Evolutionary conservation across 2,888 invertebrate species (phyloP).

Genomic region (Onchidella celtica): DNA sequence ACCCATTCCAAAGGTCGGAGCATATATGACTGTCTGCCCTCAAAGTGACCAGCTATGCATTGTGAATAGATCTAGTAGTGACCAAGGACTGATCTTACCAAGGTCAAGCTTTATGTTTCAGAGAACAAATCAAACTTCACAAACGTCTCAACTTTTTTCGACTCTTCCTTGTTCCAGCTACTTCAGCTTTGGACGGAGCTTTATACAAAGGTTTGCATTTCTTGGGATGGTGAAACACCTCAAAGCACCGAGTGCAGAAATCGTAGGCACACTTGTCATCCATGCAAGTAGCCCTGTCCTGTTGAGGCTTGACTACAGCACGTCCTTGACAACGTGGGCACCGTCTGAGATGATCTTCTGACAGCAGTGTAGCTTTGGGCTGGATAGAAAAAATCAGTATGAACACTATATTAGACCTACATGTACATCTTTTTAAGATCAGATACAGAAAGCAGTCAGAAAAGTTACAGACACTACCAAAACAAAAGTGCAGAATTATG

Average conservation of each 20-base stretch:
- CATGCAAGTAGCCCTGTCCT: slow-evolving; percentile 65
- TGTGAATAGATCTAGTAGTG: no score
- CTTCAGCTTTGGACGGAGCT: slow-evolving; percentile 58
- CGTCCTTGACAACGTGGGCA: slow-evolving; percentile 68
- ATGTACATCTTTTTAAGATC: no score
- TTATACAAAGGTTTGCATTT: slow-evolving; percentile 59
- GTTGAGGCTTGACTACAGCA: slow-evolving; percentile 61
- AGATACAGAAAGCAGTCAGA: no score
- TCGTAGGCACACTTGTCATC: slow-evolving; percentile 64
- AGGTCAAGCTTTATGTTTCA: no score
- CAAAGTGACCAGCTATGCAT: no score
- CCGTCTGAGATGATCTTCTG: slow-evolving; percentile 64
- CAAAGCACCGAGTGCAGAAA: slow-evolving; percentile 66
- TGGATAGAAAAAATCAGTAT: neutral
- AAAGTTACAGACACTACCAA: no score
- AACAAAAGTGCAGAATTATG: no score
- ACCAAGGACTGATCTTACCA: no score
- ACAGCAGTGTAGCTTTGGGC: slow-evolving; percentile 55
- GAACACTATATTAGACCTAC: neutral
- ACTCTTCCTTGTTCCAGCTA: slow-evolving; percentile 65
- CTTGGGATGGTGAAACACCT: slow-evolving; percentile 63
- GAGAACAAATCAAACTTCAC: no score
- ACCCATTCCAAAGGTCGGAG: no score
- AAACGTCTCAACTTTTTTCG: slow-evolving; percentile 65
- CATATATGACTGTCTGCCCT: no score